Evolutionary conservation across 2,888 invertebrate species (phyloP), one percentile per base, ranked within the genome.

Genomic region (Ephialtes manifestator): DNA sequence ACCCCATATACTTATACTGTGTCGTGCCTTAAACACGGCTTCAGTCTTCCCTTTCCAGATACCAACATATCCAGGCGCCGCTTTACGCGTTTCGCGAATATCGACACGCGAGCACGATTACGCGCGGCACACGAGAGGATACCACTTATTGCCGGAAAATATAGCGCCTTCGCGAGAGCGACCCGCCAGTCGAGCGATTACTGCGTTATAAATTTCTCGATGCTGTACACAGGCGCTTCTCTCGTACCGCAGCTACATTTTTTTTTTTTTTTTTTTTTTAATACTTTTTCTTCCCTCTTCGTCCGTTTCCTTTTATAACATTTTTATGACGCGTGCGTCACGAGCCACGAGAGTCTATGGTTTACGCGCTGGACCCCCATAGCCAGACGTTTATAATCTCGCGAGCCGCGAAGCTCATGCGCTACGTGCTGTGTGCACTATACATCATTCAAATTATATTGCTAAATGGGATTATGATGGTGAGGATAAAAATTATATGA

Each of bases 141-240:
- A 68, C 81, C 84, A 84, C 77, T 84, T 84, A 84, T 84, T 84
- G 84, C 60, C 77, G 68, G 67, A 84, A 84, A 84, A 84, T 84
- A 84, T 81, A 67, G 78, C 77, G 68, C 72, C 76, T 67, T 55
- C 63, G 60, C 53, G 70, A 70, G 53, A 74, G 74, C 60, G 70
- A 74, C 43, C 65, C 53, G 31, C 77, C 65, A 51, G 13, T 39
- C 60, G 79, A 80, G 55, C 81, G 76, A 84, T 84, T 84, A 84
- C 74, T 72, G 60, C 48, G 72, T 81, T 78, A 81, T 84, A 84
- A 84, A 84, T 84, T 84, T 77, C 76, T 74, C 72, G 72, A 60
- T 79, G 71, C 68, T 65, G 76, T 51, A 53, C 70, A 60, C 75
- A 43, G 60, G 75, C 70, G 4, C 53, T 53, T 71, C 53, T n/a